Evolutionary conservation across 1,140 invertebrate genomes (phyloP).

Genomic region (Drosophila grimshawi): DNA sequence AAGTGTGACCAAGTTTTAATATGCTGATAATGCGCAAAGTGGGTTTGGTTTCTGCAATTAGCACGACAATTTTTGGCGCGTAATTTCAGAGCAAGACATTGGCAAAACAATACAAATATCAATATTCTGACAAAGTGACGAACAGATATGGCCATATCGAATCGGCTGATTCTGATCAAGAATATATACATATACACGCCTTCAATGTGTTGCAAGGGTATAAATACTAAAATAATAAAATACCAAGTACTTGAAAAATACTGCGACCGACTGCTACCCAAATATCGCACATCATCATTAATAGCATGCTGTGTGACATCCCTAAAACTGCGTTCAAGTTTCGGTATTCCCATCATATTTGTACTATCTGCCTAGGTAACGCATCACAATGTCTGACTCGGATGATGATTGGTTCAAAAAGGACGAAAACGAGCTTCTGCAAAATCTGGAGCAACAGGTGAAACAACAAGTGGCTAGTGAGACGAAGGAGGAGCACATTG

Average conservation of each 20-base stretch:
- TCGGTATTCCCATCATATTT: conserved; percentile 15
- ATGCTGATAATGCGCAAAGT: not conserved
- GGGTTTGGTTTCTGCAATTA: not conserved
- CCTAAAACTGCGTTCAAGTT: not conserved
- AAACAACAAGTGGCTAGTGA: conserved; percentile 32
- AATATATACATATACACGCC: no score
- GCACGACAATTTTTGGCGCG: not conserved
- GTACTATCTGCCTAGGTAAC: not conserved
- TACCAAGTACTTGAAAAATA: conserved; percentile 14
- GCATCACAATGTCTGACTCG: conserved; percentile 51
- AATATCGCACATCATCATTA: conserved; percentile 2
- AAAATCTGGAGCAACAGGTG: conserved; percentile 50
- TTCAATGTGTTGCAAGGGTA: no score
- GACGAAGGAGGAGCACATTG: conserved; percentile 37
- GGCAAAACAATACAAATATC: no score
- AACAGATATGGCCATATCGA: no score
- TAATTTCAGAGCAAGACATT: not conserved
- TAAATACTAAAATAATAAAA: not conserved
- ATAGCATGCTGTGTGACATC: not conserved
- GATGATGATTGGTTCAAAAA: conserved; percentile 80
- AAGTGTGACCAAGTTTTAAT: conserved; percentile 12
- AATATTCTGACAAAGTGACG: no score
- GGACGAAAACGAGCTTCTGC: conserved; percentile 67
- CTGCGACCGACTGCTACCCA: not conserved
- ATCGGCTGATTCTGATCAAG: no score